Evolutionary conservation across 2,113 vertebrate genomes (phyloP).

Genomic region (western clawed frog (Xenopus tropicalis)): UCB_Xtro_10.0 CM004447.2:73363501-73364000

Average conservation of each 20-base stretch:
- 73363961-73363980: neutral
- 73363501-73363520: too few species aligned
- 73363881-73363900: constrained; percentile 34
- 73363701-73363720: constrained; percentile 5
- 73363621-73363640: too few species aligned
- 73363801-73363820: constrained; percentile 39
- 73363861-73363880: constrained; percentile 37
- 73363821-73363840: constrained; percentile 41
- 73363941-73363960: constrained; percentile 8
- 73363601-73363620: too few species aligned
- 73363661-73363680: constrained; percentile 1
- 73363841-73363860: constrained; percentile 45
- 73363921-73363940: constrained; percentile 21
- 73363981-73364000: too few species aligned
- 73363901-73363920: constrained; percentile 17
- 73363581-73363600: too few species aligned
- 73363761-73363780: constrained; percentile 10
- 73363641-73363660: neutral
- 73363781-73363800: constrained; percentile 36
- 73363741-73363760: constrained; percentile 19
- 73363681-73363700: constrained; percentile 11
- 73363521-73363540: neutral
- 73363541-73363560: too few species aligned
- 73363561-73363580: too few species aligned
- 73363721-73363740: constrained; percentile 7